Conservation (phyloP, 2,113 vertebrate genomes). For the Otus sunia region DNA sequence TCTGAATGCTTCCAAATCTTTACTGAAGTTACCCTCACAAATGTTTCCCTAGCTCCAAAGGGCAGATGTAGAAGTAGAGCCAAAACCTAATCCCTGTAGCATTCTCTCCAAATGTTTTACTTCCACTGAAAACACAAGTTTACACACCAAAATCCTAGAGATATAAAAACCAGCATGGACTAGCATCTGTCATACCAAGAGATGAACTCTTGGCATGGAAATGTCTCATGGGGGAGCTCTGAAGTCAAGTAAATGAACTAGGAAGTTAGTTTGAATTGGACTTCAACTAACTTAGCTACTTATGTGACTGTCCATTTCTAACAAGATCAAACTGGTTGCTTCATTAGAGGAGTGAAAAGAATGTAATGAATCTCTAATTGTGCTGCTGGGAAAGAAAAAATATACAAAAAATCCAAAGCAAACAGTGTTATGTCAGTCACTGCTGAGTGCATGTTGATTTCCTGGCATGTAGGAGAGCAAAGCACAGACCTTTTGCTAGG, state of each 20-base stretch:
- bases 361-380: not conserved
- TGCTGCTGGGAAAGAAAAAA: not conserved
- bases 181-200: not conserved
- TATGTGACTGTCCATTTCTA: not conserved
- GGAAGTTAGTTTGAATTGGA: not conserved
- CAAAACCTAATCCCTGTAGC: not conserved
- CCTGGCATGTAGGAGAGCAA: not conserved
- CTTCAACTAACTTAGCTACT: not conserved
- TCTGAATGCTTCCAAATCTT: constrained; percentile 18
- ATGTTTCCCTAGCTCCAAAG: not conserved
- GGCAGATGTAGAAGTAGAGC: not conserved
- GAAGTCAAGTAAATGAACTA: not conserved
- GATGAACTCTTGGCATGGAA: not conserved
- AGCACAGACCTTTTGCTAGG: not conserved
- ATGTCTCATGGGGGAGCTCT: not conserved
- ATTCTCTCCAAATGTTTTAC: constrained; percentile 19
- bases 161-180: not conserved
- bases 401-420: not conserved
- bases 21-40: not conserved
- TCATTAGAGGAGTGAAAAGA: not conserved
- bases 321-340: not conserved
- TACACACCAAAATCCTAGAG: not conserved
- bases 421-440: not conserved
- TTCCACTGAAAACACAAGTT: constrained; percentile 7
- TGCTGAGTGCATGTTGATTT: not conserved